A percentile compares a stretch with the other conserved stretches of the same genome.
Conservation (phyloP, 2,888 invertebrate species). For the Meteorus cinctellus region DNA sequence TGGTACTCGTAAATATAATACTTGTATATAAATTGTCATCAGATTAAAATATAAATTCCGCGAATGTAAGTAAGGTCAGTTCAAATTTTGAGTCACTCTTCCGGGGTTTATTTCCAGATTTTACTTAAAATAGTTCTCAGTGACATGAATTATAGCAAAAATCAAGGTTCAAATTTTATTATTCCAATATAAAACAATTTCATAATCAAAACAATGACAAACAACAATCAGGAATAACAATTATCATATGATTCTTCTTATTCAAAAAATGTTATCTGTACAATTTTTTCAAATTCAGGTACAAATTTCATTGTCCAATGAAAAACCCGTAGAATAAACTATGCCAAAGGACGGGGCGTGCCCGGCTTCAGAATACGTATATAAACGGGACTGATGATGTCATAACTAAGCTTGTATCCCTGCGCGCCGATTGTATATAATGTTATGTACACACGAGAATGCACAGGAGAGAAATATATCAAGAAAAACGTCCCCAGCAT, state of each 20-base stretch:
- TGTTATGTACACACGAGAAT: slow-evolving; percentile 47
- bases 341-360: slow-evolving; percentile 66
- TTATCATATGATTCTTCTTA: background rate
- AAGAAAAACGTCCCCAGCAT: slow-evolving; percentile 25
- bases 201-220: background rate
- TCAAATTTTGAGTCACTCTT: slow-evolving; percentile 26
- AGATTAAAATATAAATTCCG: background rate
- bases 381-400: slow-evolving; percentile 69
- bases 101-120: slow-evolving; percentile 38
- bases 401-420: slow-evolving; percentile 66
- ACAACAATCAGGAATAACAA: background rate
- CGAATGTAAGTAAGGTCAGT: slow-evolving; percentile 21
- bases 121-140: slow-evolving; percentile 16
- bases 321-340: slow-evolving; percentile 43
- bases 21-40: background rate
- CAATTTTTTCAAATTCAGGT: slow-evolving; percentile 9
- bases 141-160: too few relatives aligned
- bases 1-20: background rate
- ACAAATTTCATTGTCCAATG: slow-evolving; percentile 25
- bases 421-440: slow-evolving; percentile 57
- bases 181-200: background rate
- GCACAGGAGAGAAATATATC: slow-evolving; percentile 41
- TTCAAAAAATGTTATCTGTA: background rate
- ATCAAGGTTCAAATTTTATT: background rate
- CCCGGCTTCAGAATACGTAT: slow-evolving; percentile 64